Evolutionary conservation across 64 coral and sea anemone genomes (phyloP), one percentile per base, ranked within the genome.

Genomic region (Montipora cactus): DNA sequence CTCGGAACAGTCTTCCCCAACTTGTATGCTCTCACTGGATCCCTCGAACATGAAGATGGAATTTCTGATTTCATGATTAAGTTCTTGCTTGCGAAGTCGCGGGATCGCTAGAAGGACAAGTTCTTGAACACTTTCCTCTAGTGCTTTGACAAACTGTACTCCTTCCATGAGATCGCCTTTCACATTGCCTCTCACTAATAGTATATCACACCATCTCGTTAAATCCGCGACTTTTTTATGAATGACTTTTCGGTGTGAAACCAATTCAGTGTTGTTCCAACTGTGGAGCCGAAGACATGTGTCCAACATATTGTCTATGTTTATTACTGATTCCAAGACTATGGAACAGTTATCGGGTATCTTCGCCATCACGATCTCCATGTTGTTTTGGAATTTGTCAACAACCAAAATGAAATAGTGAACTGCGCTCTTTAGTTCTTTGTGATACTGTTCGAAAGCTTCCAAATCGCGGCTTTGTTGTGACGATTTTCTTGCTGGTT

Each of bases 61-160:
- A 77, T 96, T 94, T 76, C 98, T 83, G 78, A 99, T 99, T 96
- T 99, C 95, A n/a, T 96, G 89, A 62, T 99, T 93, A 20, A 99
- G 44, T 44, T 94, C 89, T n/a, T 77, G 89, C 89, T 99, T 99
- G 45, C 94, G 77, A 78, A 99, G 87, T 73, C 95, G 87, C 7
- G 95, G 98, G 47, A 96, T 87, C 48, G 93, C 92, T 37, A 75
- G 25, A 49, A 94, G 95, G 47, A 94, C 89, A 75, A 99, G 71
- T 89, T 99, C 95, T 49, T 95, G 86, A 44, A 99, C 81, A 73
- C 88, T 96, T 19, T 55, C 73, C 70, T 99, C 90, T 6, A 99
- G 70, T 25, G 73, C 50, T 92, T 88, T 87, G 28, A 99, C 82
- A 85, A 90, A 94, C 7, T 94, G 64, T 10, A 96, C 50, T 21